phyloP scores from a whole-genome alignment of 2,797 vertebrate species.

The Helarctos malayanus region DNA sequence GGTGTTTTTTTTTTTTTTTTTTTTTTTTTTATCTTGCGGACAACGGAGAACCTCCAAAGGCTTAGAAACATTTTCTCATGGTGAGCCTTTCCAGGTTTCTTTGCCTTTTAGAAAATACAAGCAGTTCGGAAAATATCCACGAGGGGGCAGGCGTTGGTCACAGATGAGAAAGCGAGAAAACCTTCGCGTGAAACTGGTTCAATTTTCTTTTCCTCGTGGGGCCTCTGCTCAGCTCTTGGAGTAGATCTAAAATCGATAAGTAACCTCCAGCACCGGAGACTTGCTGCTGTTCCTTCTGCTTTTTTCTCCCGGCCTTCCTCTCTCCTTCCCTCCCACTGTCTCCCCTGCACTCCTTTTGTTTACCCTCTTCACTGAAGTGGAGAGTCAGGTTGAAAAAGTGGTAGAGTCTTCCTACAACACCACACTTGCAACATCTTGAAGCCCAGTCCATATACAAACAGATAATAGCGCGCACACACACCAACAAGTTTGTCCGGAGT shows the following conservation, averaged over 20 bases:
- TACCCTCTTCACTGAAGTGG: slow-evolving; percentile 2
- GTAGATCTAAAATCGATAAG: neutral
- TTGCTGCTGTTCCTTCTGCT: neutral
- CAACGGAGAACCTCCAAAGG: neutral
- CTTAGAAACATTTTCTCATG: neutral
- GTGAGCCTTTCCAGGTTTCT: neutral
- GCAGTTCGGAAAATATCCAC: slow-evolving; percentile 35
- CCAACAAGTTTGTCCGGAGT: neutral
- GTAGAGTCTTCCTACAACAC: neutral
- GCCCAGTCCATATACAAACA: neutral
- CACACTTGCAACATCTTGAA: neutral
- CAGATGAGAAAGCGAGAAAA: neutral
- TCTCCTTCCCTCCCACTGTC: neutral
- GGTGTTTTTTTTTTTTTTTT: neutral
- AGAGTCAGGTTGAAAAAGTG: neutral
- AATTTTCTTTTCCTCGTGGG: neutral
- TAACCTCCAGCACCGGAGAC: neutral
- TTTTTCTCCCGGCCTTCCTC: neutral
- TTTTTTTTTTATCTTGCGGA: neutral
- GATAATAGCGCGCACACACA: fast-evolving
- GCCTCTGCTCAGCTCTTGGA: neutral
- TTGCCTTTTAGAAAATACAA: neutral
- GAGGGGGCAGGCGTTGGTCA: slow-evolving; percentile 67
- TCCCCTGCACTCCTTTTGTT: neutral
- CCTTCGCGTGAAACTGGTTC: neutral